These are phyloP conservation scores for Rhopalosiphum maidis DNA, from an alignment of 1,140 invertebrate species.

Conservation along the genomic window DNA sequence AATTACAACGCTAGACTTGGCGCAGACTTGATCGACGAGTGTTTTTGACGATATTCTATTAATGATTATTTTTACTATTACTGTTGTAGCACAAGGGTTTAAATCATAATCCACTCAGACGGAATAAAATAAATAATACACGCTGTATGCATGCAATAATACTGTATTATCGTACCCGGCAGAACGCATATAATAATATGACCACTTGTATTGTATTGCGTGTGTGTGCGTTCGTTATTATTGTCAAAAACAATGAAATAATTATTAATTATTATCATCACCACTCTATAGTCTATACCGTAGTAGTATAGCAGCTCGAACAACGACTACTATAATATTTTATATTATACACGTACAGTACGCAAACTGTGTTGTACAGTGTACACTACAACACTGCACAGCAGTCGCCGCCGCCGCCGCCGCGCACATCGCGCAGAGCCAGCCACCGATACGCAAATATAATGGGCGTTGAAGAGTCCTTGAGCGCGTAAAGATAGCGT, in stretches of 20 bases:
- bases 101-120: background rate
- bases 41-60: background rate
- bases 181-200: background rate
- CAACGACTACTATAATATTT: background rate
- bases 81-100: too few relatives aligned
- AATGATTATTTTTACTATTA: too few relatives aligned
- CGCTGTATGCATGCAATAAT: too few relatives aligned
- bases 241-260: background rate
- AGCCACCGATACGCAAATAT: conserved; percentile 1
- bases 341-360: background rate
- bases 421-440: background rate
- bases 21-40: too few relatives aligned
- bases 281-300: background rate
- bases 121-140: background rate
- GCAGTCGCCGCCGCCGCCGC: background rate
- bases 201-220: background rate
- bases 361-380: background rate
- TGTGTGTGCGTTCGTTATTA: background rate
- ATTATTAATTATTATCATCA: background rate
- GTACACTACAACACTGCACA: background rate
- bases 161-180: background rate
- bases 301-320: background rate
- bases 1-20: too few relatives aligned
- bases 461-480: conserved; percentile 20
- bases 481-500: background rate